A percentile compares a stretch with the other conserved stretches of the same genome.
Evolutionary conservation across 2,113 vertebrate species (phyloP).

Genomic region (Malurus elegans): DNA sequence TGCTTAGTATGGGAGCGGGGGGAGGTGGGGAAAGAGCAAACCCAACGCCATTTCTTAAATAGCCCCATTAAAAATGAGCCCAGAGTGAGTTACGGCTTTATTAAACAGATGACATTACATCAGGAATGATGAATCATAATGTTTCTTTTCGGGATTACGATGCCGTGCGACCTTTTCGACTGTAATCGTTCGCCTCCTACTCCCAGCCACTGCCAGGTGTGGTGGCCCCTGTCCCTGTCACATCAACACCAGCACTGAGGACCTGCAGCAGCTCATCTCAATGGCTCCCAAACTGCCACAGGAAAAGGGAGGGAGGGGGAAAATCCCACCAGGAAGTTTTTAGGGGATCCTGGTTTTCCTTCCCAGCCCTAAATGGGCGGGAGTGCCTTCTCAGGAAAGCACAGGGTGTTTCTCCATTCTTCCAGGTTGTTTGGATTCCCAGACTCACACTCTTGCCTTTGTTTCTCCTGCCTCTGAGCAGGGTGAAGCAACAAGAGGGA

Average conservation of each 20-base stretch:
- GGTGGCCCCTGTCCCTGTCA: conserved; percentile 7
- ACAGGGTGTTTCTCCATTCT: neutral
- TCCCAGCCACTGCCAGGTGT: conserved; percentile 50
- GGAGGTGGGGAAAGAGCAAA: conserved; percentile 11
- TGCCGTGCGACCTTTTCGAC: conserved; percentile 58
- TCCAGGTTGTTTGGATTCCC: neutral
- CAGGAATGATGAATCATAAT: conserved; percentile 72
- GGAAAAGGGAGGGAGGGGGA: neutral
- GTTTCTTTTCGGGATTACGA: conserved; percentile 66
- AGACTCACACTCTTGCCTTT: neutral
- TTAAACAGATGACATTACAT: conserved; percentile 72
- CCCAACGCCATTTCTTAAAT: conserved; percentile 53
- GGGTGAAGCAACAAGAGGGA: neutral
- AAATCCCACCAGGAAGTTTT: fast-evolving
- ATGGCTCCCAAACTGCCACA: neutral
- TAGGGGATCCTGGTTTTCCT: neutral
- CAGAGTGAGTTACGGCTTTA: conserved; percentile 67
- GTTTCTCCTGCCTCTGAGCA: neutral
- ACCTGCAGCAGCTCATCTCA: neutral
- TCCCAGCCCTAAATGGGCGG: neutral
- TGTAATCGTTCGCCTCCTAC: conserved; percentile 60
- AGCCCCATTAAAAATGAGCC: conserved; percentile 69
- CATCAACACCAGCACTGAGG: conserved; percentile 6
- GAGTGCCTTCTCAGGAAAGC: neutral
- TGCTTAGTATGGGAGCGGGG: conserved; percentile 17